Base-by-base conservation (phyloP, 2,888 invertebrate genomes). In the Capitulum mitella region DNA sequence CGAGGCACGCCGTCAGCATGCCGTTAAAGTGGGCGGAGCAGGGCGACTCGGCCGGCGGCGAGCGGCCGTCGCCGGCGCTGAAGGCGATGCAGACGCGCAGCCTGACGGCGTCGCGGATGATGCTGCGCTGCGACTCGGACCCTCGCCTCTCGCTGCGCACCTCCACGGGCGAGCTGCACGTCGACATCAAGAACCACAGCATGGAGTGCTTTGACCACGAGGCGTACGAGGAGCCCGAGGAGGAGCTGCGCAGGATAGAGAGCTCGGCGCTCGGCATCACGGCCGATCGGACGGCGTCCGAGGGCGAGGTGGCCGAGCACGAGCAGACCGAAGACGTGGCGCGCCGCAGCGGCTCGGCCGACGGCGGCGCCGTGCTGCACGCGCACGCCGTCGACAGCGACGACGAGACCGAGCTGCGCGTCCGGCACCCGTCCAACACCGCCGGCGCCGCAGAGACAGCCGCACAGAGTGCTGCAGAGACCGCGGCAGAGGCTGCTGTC, bases 61-160 rank as follows among this genome's bases (percentile, higher is more conserved):
- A 3, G 6, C n/a, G n/a, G n/a, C n/a, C n/a, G n/a, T n/a, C n/a
- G n/a, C n/a, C n/a, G n/a, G n/a, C n/a, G n/a, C n/a, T n/a, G n/a
- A n/a, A n/a, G n/a, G n/a, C 26, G 22, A 22, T 10, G 10, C 70
- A 37, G 22, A 58, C 58, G 6, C 29, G 29, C 37, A 70, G 70
- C 40, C 6, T 70, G 10, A 70, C 40, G 6, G 37, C 70, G 6
- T 70, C 70, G 22, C 70, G 40, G 10, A 37, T 70, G 37, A 22
- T 70, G 40, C 3, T 70, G 10, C 37, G 19, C 37, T 70, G 70
- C 26, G 70, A 70, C 40, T 70, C 70, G 10, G 40, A 70, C 12
- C 70, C 70, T 26, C 37, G 40, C 10, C 70, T 70, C 8, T 70
- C 70, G 37, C 70, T 70, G 26, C 70, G 70, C 40, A 40, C 70